phyloP scores from a whole-genome alignment of 2,797 vertebrate species.

The Hypotaenidia philippensis region DNA sequence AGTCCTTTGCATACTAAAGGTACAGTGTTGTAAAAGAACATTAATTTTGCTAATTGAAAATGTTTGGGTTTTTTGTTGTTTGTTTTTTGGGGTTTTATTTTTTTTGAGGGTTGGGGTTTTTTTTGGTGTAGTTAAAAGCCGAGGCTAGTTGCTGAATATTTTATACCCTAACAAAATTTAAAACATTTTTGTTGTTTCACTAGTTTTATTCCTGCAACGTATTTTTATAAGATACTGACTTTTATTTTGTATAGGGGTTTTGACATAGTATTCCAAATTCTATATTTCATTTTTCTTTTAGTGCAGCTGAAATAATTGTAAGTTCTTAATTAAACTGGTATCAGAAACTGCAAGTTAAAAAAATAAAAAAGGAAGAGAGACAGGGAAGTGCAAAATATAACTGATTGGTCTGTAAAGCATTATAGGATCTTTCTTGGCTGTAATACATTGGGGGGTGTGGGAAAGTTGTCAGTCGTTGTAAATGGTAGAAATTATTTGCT shows the following conservation, averaged over 20 bases:
- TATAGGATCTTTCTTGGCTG: conserved; percentile 47
- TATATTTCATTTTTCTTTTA: conserved; percentile 63
- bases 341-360: conserved; percentile 63
- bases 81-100: background rate
- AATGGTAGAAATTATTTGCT: conserved; percentile 72
- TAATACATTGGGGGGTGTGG: conserved; percentile 52
- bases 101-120: background rate
- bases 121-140: conserved; percentile 5
- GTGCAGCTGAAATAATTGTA: conserved; percentile 52
- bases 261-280: conserved; percentile 56
- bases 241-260: conserved; percentile 56
- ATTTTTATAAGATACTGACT: conserved; percentile 56
- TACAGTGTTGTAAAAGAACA: conserved; percentile 44
- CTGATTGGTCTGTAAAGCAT: conserved; percentile 15
- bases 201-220: conserved; percentile 34
- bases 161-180: conserved; percentile 30
- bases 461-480: conserved; percentile 49
- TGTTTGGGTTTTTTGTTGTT: background rate
- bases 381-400: conserved; percentile 19
- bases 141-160: conserved; percentile 45
- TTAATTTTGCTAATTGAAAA: conserved; percentile 11
- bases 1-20: conserved; percentile 71
- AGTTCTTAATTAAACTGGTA: conserved; percentile 58
- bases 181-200: conserved; percentile 26
- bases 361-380: background rate